Conservation (phyloP, 2,797 vertebrate species). For the Lacerta agilis region DNA sequence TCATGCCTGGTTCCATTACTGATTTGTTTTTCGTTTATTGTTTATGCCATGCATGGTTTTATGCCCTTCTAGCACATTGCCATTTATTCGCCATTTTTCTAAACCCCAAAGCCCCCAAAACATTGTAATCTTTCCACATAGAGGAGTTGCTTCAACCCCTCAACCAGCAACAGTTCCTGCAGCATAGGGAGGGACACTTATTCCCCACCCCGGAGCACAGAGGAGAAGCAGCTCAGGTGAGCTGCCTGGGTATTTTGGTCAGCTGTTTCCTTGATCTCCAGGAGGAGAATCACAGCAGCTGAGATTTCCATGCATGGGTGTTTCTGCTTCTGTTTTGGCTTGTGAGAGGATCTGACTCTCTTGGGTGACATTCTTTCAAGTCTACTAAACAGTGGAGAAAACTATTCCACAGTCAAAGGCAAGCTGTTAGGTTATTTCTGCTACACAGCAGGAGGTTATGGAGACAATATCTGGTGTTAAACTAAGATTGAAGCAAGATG, state of each 20-base stretch:
- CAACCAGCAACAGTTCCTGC: no score
- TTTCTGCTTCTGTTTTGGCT: not conserved
- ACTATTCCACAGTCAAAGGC: constrained; percentile 11
- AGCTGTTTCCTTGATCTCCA: not conserved
- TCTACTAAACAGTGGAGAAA: not conserved
- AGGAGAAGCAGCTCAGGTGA: no score
- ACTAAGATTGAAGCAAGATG: not conserved
- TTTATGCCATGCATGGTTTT: no score
- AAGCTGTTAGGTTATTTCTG: not conserved
- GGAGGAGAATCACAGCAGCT: not conserved
- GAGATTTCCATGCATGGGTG: not conserved
- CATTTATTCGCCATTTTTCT: no score
- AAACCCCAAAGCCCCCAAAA: no score
- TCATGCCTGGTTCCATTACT: no score
- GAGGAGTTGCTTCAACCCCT: no score
- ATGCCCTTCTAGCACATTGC: no score
- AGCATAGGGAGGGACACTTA: no score
- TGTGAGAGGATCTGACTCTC: not conserved
- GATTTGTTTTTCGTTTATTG: no score
- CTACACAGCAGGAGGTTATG: not conserved
- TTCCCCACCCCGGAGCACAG: no score
- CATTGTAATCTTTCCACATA: no score
- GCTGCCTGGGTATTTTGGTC: not conserved
- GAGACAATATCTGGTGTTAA: not conserved
- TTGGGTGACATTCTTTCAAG: not conserved